Percentiles rank a stretch among this genome's conserved stretches.
phyloP scores from a whole-genome alignment of 2,888 invertebrate genomes.

The Enchytraeus crypticus region DNA sequence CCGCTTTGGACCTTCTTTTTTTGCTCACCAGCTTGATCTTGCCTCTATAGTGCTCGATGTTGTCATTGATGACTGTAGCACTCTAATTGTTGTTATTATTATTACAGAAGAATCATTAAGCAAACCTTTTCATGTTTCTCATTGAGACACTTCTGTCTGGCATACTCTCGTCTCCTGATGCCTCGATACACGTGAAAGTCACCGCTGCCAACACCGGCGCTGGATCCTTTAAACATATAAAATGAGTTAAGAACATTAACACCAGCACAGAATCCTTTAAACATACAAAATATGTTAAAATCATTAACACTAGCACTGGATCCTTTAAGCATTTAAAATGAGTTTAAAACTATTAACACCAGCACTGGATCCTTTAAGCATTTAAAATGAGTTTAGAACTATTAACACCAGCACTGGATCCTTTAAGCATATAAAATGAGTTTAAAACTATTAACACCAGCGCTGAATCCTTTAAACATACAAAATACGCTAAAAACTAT shows the following conservation, averaged over 20 bases:
- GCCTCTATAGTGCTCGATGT: too few relatives aligned
- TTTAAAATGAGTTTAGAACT: slow-evolving; percentile 43
- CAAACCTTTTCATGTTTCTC: slow-evolving; percentile 76
- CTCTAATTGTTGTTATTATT: too few relatives aligned
- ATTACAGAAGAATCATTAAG: too few relatives aligned
- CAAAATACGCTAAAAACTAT: too few relatives aligned
- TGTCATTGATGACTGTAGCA: too few relatives aligned
- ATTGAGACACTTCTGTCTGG: slow-evolving; percentile 84
- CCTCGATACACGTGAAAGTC: slow-evolving; percentile 98
- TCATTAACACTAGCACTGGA: too few relatives aligned
- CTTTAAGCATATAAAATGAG: background rate
- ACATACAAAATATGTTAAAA: too few relatives aligned
- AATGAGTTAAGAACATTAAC: slow-evolving; percentile 1
- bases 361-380: slow-evolving; percentile 72
- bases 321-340: too few relatives aligned
- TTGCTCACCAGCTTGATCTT: too few relatives aligned
- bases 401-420: background rate
- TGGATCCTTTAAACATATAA: slow-evolving; percentile 59
- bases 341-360: slow-evolving; percentile 99
- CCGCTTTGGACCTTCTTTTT: too few relatives aligned
- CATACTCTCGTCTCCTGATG: slow-evolving; percentile 86
- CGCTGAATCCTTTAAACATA: too few relatives aligned
- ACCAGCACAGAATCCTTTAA: background rate
- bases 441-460: too few relatives aligned
- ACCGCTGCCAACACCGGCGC: slow-evolving; percentile 97